Conservation (phyloP, 2,113 vertebrate genomes). For the Nycticorax nycticorax region DNA sequence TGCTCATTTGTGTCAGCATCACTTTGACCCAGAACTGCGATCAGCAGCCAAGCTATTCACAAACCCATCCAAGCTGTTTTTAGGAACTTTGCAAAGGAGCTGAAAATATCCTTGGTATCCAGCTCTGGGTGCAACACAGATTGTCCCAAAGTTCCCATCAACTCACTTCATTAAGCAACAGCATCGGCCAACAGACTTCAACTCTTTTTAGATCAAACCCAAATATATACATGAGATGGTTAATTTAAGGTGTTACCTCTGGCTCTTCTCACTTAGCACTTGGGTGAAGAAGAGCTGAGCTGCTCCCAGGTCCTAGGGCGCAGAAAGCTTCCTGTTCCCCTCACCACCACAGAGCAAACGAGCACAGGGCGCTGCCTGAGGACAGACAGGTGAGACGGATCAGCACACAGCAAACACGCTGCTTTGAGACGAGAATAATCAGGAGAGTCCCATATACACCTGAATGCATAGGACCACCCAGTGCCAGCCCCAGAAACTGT, state of each 20-base stretch:
- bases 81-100: neutral
- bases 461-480: neutral
- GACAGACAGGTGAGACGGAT: neutral
- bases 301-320: neutral
- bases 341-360: rapidly evolving
- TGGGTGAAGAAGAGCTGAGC: neutral
- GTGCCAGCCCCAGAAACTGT: neutral
- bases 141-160: neutral
- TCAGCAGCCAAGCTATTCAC: neutral
- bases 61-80: neutral
- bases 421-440: neutral
- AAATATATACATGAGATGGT: neutral
- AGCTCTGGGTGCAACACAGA: neutral
- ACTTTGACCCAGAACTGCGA: neutral
- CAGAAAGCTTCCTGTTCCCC: neutral
- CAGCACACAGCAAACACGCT: neutral
- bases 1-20: neutral
- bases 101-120: neutral
- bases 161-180: neutral
- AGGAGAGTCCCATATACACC: too few species aligned
- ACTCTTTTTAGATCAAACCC: neutral
- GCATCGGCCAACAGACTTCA: neutral
- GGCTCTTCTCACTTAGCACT: neutral
- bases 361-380: neutral
- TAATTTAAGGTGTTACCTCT: neutral